Evolutionary conservation across 2,797 vertebrate genomes (phyloP), one percentile per base, ranked within the genome.

Genomic region (Craterocephalus amniculus): DNA sequence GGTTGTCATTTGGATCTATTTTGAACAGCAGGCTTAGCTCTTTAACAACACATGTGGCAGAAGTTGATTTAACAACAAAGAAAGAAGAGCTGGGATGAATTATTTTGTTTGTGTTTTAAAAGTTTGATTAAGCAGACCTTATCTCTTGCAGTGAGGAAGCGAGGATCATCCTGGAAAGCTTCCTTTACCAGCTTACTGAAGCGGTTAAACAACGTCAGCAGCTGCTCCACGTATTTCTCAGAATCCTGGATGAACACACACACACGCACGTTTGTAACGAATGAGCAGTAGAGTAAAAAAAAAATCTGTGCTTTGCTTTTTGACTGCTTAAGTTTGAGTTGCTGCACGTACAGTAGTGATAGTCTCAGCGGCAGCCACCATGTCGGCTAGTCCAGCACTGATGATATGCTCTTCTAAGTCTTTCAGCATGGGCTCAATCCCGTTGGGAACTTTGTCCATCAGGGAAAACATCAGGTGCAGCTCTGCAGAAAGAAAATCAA

Each of bases 151-250:
- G 97, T 99, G 81, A 99, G 96, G 93, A 99, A 99, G 81, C 97
- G 95, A 48, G 97, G 97, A 87, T 99, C 97, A 64, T 99, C 97
- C 72, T 97, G 97, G 88, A 99, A 99, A 55, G 97, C 97, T 90
- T 99, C 97, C 92, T 99, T 99, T 74, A 98, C 97, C 78, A 99
- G 93, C 83, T 96, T 97, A 95, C 97, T 99, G 95, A 99, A 99
- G 91, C 97, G 95, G 93, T 98, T 98, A 92, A 99, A 99, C 67
- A 99, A 83, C 0, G 96, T 99, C 79, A 99, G 93, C 91, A 99
- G 87, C 79, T 99, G 97, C 81, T 99, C 97, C 89, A 99, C 97
- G 0, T 98, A 99, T 86, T 99, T 99, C 90, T 99, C 97, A 63
- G 97, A 99, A 90, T 99, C 97, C 97, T 99, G 72, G 35, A 82